Conservation (phyloP, 2,888 invertebrate genomes). For the Luffia ferchaultella region DNA sequence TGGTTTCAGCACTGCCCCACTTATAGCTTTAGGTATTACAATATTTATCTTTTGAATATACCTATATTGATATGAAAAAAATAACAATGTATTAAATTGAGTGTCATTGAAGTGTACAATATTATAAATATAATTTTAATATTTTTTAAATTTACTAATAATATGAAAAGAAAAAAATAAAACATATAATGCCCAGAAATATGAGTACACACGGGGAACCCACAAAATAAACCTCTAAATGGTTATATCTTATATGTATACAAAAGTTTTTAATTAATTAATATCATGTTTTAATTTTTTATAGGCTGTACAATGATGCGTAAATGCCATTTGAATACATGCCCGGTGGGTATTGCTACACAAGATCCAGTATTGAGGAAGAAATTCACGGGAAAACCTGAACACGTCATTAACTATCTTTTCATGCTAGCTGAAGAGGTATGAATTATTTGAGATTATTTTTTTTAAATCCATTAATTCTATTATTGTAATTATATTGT, state of each 20-base stretch:
- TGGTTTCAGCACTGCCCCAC: slow-evolving; percentile 97
- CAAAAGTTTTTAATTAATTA: too few species aligned
- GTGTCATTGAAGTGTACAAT: too few species aligned
- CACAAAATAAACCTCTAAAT: too few species aligned
- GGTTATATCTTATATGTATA: too few species aligned
- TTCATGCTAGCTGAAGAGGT: slow-evolving; percentile 99
- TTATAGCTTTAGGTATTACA: slow-evolving; percentile 85
- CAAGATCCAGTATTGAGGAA: slow-evolving; percentile 95
- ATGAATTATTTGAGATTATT: slow-evolving; percentile 8
- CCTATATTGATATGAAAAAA: not conserved
- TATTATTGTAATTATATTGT: not conserved
- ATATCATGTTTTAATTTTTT: slow-evolving; percentile 1
- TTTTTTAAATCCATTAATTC: not conserved
- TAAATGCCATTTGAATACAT: slow-evolving; percentile 98
- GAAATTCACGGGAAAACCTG: slow-evolving; percentile 97
- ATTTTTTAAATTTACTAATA: too few species aligned
- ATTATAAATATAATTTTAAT: too few species aligned
- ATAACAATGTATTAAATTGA: too few species aligned
- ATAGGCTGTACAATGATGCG: slow-evolving; percentile 99
- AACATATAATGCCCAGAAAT: too few species aligned
- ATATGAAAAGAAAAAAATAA: too few species aligned
- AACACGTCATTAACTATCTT: slow-evolving; percentile 96
- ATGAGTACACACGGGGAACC: too few species aligned
- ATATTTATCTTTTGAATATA: not conserved
- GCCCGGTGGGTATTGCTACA: slow-evolving; percentile 98